Conservation (phyloP, 2,113 vertebrate species). For the Leucopsar rothschildi region DNA sequence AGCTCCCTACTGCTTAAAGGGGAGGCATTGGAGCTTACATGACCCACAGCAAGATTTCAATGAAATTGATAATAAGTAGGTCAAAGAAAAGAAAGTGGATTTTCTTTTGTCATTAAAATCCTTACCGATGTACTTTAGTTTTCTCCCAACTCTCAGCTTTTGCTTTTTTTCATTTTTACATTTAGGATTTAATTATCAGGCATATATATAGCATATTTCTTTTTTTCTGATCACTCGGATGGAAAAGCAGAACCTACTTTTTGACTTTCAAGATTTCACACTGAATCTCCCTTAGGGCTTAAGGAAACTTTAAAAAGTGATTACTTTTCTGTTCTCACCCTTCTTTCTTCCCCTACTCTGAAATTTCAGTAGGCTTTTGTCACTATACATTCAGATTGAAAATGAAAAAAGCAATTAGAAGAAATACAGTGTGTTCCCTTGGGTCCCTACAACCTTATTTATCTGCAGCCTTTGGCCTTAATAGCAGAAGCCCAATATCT, state of each 20-base stretch:
- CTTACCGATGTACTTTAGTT: background rate
- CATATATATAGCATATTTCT: background rate
- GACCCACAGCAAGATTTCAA: background rate
- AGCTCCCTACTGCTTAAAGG: background rate
- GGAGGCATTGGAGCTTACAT: background rate
- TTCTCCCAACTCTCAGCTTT: background rate
- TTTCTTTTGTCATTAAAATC: background rate
- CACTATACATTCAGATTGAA: background rate
- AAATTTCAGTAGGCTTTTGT: slow-evolving; percentile 29
- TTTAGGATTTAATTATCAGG: background rate
- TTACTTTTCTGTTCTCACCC: background rate
- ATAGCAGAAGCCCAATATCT: background rate
- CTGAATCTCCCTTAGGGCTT: background rate
- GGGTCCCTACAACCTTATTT: background rate
- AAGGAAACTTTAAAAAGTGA: background rate
- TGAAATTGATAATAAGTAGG: background rate
- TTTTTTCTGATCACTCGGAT: background rate
- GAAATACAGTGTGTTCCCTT: background rate
- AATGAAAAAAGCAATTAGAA: slow-evolving; percentile 17
- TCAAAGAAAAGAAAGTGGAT: background rate
- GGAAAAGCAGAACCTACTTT: background rate
- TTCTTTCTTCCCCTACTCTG: background rate
- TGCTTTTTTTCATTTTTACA: background rate
- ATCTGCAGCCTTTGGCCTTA: background rate
- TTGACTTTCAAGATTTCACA: background rate